Base-by-base conservation (phyloP, 2,113 vertebrate species). In the Coreoperca whiteheadi region DNA sequence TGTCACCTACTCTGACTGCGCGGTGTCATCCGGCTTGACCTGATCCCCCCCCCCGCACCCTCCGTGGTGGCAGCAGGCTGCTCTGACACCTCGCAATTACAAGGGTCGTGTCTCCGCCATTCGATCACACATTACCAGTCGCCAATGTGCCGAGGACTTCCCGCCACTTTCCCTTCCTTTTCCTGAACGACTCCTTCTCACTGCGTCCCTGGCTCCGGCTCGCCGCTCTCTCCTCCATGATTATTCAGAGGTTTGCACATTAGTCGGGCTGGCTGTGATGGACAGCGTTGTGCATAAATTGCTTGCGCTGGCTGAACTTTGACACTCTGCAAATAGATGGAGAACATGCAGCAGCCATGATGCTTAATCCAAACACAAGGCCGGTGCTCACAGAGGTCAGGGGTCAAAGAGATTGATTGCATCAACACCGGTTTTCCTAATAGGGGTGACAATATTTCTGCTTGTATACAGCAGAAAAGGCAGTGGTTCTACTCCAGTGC, bases 41-140 rank as follows among this genome's bases (percentile, higher is more conserved):
- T n/a, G n/a, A n/a, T n/a, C n/a, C n/a, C n/a, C n/a, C n/a, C n/a
- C n/a, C n/a, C n/a, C n/a, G n/a, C n/a, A n/a, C n/a, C 69, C 87
- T 88, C 86, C 87, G 87, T 69, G 82, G 86, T 87, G 92, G 87
- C 90, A 94, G 92, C 90, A 92, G 92, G 90, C 89, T 77, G 79
- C 88, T 87, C 83, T 92, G 80, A 88, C 92, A 86, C 83, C 88
- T 91, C 39, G 12, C 86, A 94, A 92, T 94, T 89, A 92, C 79
- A 81, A 83, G 87, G 90, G 91, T 81, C 80, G 85, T 89, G 94
- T 88, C 88, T 84, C 87, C 18, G 86, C 86, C 90, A 88, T 84
- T 93, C 89, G 48, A 92, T 93, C 87, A 84, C 89, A 91, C 90
- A 90, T 92, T 92, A 92, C 89, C 76, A 79, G 86, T 76, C 51